Conservation (phyloP, 2,888 invertebrate species). For the Rugalucina vietnamica region DNA sequence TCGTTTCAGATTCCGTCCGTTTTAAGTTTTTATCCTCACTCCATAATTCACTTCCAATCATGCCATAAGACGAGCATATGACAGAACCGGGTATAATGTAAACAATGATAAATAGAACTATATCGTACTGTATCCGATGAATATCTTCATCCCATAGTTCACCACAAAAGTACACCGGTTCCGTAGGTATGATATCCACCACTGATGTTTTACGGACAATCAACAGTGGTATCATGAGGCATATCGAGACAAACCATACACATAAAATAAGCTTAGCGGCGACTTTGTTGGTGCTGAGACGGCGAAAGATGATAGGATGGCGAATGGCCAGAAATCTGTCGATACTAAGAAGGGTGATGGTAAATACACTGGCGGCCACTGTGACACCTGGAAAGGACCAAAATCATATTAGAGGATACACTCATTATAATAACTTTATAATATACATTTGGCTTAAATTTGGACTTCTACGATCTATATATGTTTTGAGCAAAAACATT, state of each 20-base stretch:
- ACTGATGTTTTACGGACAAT: conserved; percentile 84
- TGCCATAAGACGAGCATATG: conserved; percentile 82
- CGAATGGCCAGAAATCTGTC: conserved; percentile 89
- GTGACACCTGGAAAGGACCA: conserved; percentile 84
- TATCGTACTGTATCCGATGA: conserved; percentile 87
- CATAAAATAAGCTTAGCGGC: conserved; percentile 87
- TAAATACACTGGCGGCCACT: conserved; percentile 92
- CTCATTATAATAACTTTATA: too few species aligned
- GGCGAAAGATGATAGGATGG: conserved; percentile 89
- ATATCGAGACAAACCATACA: conserved; percentile 88
- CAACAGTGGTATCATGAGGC: conserved; percentile 89
- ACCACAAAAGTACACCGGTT: conserved; percentile 86
- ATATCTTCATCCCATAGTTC: conserved; percentile 87
- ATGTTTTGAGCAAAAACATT: too few species aligned
- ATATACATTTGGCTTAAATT: too few species aligned
- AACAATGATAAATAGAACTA: conserved; percentile 90
- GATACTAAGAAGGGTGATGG: conserved; percentile 91
- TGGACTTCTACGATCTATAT: too few species aligned
- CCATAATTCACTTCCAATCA: conserved; percentile 85
- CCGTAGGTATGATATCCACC: conserved; percentile 63
- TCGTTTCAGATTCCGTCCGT: conserved; percentile 72
- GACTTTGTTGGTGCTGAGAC: conserved; percentile 89
- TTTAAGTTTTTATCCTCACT: conserved; percentile 72
- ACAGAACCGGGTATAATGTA: conserved; percentile 89
- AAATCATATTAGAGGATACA: too few species aligned